A percentile compares a stretch with the other conserved stretches of the same genome.
phyloP scores from a whole-genome alignment of 2,888 invertebrate genomes.

The Apodemia duryi region DNA sequence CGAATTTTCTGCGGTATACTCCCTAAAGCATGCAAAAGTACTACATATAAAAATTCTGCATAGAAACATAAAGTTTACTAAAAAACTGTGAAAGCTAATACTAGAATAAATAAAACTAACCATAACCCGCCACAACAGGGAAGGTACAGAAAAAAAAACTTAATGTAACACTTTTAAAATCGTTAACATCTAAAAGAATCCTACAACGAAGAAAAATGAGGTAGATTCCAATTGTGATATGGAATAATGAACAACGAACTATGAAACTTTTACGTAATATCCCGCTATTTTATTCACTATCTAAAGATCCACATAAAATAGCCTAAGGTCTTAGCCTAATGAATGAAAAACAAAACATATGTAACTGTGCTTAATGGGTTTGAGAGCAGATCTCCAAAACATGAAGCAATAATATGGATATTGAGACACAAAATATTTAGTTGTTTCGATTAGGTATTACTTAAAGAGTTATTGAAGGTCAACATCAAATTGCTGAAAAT shows the following conservation, averaged over 20 bases:
- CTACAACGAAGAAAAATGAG: conserved; percentile 73
- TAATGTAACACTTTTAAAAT: conserved; percentile 48
- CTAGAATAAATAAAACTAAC: conserved; percentile 33
- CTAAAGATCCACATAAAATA: conserved; percentile 17
- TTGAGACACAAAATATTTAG: too few species aligned
- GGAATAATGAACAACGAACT: conserved; percentile 55
- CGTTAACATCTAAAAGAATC: conserved; percentile 63
- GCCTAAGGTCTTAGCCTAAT: background rate
- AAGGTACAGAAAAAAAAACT: conserved; percentile 44
- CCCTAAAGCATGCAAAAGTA: background rate
- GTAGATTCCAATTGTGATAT: conserved; percentile 77
- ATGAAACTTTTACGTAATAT: conserved; percentile 21
- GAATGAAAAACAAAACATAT: too few species aligned
- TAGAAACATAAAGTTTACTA: conserved; percentile 13
- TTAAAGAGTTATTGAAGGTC: too few species aligned
- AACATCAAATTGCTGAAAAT: too few species aligned
- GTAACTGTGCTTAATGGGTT: too few species aligned
- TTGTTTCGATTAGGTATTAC: too few species aligned
- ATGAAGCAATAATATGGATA: too few species aligned
- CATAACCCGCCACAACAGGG: conserved; percentile 31
- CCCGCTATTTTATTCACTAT: conserved; percentile 1
- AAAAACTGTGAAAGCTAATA: conserved; percentile 19
- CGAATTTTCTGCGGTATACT: background rate
- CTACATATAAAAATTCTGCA: background rate
- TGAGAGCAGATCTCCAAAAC: too few species aligned